These are phyloP conservation scores for Nomada hirtipes DNA, from an alignment of 2,888 invertebrate genomes.

Conservation along the genomic window DNA sequence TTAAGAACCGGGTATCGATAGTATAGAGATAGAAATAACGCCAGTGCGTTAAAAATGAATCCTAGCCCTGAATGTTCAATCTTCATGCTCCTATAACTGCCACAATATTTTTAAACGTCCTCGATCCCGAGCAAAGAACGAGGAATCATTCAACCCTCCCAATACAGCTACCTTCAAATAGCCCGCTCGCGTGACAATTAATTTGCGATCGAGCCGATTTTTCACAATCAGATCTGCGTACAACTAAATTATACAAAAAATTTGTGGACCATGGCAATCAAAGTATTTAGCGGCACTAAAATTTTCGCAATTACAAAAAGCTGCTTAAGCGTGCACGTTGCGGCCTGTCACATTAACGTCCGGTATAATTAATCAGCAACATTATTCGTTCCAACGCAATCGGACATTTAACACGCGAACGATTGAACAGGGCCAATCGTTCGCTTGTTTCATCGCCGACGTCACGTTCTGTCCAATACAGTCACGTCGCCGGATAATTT, in stretches of 20 bases:
- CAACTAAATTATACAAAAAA: neutral
- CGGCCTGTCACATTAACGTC: neutral
- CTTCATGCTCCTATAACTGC: too few relatives aligned
- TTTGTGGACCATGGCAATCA: neutral
- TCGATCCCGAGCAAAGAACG: too few relatives aligned
- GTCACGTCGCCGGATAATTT: conserved; percentile 17
- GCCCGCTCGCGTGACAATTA: too few relatives aligned
- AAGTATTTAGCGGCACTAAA: neutral
- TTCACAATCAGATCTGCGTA: too few relatives aligned
- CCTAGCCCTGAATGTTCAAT: too few relatives aligned
- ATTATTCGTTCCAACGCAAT: neutral
- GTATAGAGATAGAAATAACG: too few relatives aligned
- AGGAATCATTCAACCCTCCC: too few relatives aligned
- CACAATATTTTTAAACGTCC: too few relatives aligned
- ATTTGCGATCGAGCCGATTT: too few relatives aligned
- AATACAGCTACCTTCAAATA: too few relatives aligned
- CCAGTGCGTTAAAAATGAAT: too few relatives aligned
- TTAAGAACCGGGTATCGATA: too few relatives aligned
- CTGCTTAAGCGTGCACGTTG: neutral
- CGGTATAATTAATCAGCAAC: conserved; percentile 8
- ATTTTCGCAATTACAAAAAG: neutral
- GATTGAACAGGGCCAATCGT: neutral
- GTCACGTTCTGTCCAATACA: neutral
- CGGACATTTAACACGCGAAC: neutral
- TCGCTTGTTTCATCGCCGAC: neutral